A percentile compares a stretch with the other conserved stretches of the same genome.
Evolutionary conservation across 2,113 vertebrate genomes (phyloP).

Genomic region (Elephantulus edwardii): DNA sequence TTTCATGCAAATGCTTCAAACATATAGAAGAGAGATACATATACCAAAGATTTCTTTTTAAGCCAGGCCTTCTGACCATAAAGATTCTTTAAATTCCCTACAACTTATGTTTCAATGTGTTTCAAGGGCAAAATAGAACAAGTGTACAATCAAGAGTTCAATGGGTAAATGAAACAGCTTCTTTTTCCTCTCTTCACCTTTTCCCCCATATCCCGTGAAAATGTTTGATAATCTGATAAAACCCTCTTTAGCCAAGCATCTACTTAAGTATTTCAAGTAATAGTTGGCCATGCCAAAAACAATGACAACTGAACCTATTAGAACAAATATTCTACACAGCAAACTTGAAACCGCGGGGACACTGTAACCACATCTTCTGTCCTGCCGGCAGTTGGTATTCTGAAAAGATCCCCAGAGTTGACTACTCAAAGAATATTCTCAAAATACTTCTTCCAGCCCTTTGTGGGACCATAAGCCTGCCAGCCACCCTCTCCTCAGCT

Average conservation of each 20-base stretch:
- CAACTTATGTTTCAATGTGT: not conserved
- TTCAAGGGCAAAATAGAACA: conserved; percentile 62
- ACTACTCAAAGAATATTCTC: not conserved
- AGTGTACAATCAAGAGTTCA: conserved; percentile 31
- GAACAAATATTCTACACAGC: conserved; percentile 71
- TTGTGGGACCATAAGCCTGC: not conserved
- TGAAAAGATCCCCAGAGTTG: not conserved
- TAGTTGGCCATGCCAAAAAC: conserved; percentile 59
- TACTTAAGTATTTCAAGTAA: conserved; percentile 78
- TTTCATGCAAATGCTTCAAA: not conserved
- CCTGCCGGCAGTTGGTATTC: not conserved
- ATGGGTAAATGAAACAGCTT: not conserved
- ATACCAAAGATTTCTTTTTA: not conserved
- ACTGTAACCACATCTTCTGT: conserved; percentile 58
- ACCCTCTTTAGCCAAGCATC: conserved; percentile 72
- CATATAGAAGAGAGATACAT: not conserved
- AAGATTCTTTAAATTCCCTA: conserved; percentile 21
- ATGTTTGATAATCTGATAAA: conserved; percentile 62
- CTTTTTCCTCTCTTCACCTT: conserved; percentile 35
- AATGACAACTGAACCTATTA: conserved; percentile 69
- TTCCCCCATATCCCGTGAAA: conserved; percentile 66
- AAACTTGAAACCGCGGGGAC: conserved; percentile 56
- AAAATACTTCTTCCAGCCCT: not conserved
- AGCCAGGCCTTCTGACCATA: conserved; percentile 10
- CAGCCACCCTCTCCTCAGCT: not conserved